Conservation (phyloP, 2,797 vertebrate genomes). For the Merluccius polli region DNA sequence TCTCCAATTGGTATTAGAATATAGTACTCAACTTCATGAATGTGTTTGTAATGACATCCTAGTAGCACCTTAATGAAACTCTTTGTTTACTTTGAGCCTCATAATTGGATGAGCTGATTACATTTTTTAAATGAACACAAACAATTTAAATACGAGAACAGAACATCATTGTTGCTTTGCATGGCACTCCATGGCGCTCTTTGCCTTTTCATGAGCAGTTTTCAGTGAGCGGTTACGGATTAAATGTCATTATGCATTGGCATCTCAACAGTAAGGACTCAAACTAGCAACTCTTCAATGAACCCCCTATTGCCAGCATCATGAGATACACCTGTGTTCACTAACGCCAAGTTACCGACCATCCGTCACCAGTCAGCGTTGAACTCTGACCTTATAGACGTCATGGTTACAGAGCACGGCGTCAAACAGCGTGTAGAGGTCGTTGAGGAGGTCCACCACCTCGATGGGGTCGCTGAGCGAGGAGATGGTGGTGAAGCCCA, state of each 20-base stretch:
- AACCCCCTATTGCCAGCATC: too few relatives aligned
- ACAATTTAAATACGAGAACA: neutral
- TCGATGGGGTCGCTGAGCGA: conserved; percentile 91
- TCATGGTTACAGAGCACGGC: conserved; percentile 87
- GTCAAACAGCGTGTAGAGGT: conserved; percentile 88
- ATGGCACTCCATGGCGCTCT: neutral
- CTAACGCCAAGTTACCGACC: neutral
- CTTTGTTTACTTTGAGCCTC: neutral
- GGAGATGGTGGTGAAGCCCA: conserved; percentile 91
- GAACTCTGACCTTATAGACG: conserved; percentile 83
- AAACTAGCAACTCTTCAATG: too few relatives aligned
- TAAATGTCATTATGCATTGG: neutral
- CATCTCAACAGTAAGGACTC: too few relatives aligned
- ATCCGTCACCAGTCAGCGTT: neutral
- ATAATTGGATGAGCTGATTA: neutral
- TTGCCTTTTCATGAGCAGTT: neutral
- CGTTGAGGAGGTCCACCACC: conserved; percentile 91
- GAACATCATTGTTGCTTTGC: neutral
- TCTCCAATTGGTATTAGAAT: too few relatives aligned
- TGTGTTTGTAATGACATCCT: neutral
- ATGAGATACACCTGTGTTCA: too few relatives aligned
- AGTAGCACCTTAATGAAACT: neutral
- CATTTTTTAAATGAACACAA: too few relatives aligned
- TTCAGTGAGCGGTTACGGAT: neutral
- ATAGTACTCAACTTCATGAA: too few relatives aligned